Percentiles rank a stretch among this genome's conserved stretches.
Conservation (phyloP, 2,888 invertebrate species). For the Sminthurides aquaticus region DNA sequence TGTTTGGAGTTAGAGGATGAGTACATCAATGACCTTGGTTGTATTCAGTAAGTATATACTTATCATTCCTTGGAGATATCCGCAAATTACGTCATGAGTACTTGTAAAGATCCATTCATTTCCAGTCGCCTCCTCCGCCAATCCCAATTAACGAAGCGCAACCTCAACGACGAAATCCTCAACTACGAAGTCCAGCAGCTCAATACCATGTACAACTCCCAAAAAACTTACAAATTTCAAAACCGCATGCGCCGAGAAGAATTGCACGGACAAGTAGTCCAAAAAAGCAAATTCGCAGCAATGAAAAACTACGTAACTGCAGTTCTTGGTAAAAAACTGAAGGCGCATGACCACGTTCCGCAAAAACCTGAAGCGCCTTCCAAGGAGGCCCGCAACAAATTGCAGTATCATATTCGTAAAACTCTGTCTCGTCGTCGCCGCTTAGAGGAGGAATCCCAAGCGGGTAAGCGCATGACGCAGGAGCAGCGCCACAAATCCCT, state of each 20-base stretch:
- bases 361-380: conserved; percentile 2
- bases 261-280: background rate
- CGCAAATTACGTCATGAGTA: too few relatives aligned
- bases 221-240: conserved; percentile 8
- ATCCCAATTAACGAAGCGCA: conserved; percentile 13
- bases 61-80: background rate
- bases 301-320: conserved; percentile 9
- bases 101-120: too few relatives aligned
- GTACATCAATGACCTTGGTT: conserved; percentile 22
- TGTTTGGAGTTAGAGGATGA: conserved; percentile 21
- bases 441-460: conserved; percentile 13
- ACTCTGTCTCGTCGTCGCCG: conserved; percentile 19
- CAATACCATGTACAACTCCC: conserved; percentile 14
- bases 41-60: conserved; percentile 24
- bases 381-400: conserved; percentile 20
- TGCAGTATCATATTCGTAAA: conserved; percentile 20
- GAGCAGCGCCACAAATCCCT: conserved; percentile 24
- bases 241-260: conserved; percentile 20
- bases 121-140: too few relatives aligned
- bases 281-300: conserved; percentile 5
- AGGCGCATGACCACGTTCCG: conserved; percentile 8
- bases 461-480: conserved; percentile 16
- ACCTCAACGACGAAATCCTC: conserved; percentile 9
- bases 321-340: background rate
- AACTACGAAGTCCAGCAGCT: conserved; percentile 11